phyloP scores from a whole-genome alignment of 2,113 vertebrate species.

The Dasyornis broadbenti region DNA sequence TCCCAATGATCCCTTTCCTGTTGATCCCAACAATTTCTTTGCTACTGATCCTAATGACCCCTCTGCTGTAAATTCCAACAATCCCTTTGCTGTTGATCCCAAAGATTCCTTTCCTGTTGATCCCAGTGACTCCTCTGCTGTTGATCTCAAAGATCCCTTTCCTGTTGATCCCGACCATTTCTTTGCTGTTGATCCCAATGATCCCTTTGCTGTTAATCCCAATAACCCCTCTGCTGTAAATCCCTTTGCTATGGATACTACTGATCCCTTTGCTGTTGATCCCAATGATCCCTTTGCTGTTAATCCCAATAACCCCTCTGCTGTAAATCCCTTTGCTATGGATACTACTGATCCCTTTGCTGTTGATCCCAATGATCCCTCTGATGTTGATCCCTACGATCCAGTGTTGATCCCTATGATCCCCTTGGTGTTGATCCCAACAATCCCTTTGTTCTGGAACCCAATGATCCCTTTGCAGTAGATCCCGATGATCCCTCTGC shows the following conservation, averaged over 20 bases:
- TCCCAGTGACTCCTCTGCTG: fast-evolving
- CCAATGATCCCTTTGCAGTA: fast-evolving
- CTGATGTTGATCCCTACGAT: fast-evolving
- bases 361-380: fast-evolving
- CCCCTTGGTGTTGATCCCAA: background rate
- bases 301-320: fast-evolving
- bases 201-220: fast-evolving
- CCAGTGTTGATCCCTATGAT: fast-evolving
- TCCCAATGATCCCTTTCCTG: fast-evolving
- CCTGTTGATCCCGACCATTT: background rate
- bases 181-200: fast-evolving
- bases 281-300: fast-evolving
- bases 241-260: too few relatives aligned
- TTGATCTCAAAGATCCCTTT: fast-evolving
- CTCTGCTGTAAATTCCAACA: fast-evolving
- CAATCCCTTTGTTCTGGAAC: fast-evolving
- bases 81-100: background rate
- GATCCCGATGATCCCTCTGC: too few relatives aligned
- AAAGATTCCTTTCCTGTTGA: fast-evolving
- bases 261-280: fast-evolving
- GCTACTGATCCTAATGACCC: fast-evolving
- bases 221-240: fast-evolving
- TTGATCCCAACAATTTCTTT: background rate
- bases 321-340: too few relatives aligned
- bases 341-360: fast-evolving